Evolutionary conservation across 2,888 invertebrate species (phyloP), one percentile per base, ranked within the genome.

Genomic region (Drosophila picticornis): DNA sequence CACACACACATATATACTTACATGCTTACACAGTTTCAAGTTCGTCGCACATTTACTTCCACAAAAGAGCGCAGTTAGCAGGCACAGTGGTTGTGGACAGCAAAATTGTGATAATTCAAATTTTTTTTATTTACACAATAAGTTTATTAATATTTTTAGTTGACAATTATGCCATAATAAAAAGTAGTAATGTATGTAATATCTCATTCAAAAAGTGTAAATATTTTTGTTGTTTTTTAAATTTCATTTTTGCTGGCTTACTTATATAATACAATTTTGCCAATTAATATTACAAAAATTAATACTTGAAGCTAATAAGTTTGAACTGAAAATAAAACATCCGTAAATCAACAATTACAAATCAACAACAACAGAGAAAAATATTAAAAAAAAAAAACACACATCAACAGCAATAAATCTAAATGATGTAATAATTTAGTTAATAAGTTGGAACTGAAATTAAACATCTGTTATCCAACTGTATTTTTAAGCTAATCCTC

Each of bases 21-120:
- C 4, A 57, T 10, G 25, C 31, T 22, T 48, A 55, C 22, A 43
- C 51, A 48, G 55, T 56, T 76, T 65, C 71, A 80, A 77, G 80
- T 76, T 81, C 81, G 81, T 65, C 73, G 78, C 78, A 76, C 77
- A 81, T 63, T 76, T 67, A 83, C 87, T 77, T 70, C 67, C 71
- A 71, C 73, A 62, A 66, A 64, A 68, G 16, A 27, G 55, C 32
- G 57, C 65, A 55, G 31, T 31, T 25, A 32, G 25, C 59, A 51
- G 46, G 7, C 32, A 69, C 80, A 75, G 70, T 77, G 80, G 77
- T 34, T 52, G 36, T 50, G 50, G 13, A 19, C 19, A 19, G 19
- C 13, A 36, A 53, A 25, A 34, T 16, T 31, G 25, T 55, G n/a
- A 11, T 36, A 22, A 7, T n/a, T n/a, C n/a, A n/a, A n/a, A 22